phyloP scores from a whole-genome alignment of 2,113 vertebrate genomes.

The Morone chrysops region DNA sequence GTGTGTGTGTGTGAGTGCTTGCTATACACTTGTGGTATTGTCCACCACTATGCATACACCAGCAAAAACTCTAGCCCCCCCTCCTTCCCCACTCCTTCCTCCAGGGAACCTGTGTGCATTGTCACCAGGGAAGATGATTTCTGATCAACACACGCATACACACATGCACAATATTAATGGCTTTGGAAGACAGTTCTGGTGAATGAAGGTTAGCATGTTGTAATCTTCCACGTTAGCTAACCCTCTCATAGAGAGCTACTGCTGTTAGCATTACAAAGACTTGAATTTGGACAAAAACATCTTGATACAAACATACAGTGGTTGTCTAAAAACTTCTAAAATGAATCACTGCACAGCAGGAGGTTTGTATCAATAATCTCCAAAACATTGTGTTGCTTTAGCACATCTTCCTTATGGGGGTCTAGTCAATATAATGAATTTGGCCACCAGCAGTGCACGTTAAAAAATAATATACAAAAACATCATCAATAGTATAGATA shows the following conservation, averaged over 20 bases:
- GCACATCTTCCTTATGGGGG: background rate
- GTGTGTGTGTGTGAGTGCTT: constrained; percentile 10
- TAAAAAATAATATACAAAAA: background rate
- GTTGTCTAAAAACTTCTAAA: background rate
- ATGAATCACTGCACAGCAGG: constrained; percentile 10
- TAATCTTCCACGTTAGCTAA: constrained; percentile 2
- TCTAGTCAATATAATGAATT: constrained; percentile 17
- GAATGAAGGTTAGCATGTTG: background rate
- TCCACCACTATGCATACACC: constrained; percentile 22
- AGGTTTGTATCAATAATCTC: background rate
- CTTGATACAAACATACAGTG: background rate
- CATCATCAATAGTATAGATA: background rate
- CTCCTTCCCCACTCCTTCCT: constrained; percentile 2
- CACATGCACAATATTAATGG: constrained; percentile 10
- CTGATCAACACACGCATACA: constrained; percentile 1
- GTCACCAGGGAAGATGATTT: constrained; percentile 17
- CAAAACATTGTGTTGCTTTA: background rate
- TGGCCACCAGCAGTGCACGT: background rate
- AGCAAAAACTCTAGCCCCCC: constrained; percentile 14
- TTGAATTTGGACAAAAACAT: background rate
- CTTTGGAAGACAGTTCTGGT: background rate
- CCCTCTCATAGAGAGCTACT: constrained; percentile 5
- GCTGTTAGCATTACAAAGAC: background rate
- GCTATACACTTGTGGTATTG: constrained; percentile 13
- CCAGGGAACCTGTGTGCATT: constrained; percentile 7